Evolutionary conservation across 2,113 vertebrate species (phyloP).

Genomic region (Prochilodus magdalenae): DNA sequence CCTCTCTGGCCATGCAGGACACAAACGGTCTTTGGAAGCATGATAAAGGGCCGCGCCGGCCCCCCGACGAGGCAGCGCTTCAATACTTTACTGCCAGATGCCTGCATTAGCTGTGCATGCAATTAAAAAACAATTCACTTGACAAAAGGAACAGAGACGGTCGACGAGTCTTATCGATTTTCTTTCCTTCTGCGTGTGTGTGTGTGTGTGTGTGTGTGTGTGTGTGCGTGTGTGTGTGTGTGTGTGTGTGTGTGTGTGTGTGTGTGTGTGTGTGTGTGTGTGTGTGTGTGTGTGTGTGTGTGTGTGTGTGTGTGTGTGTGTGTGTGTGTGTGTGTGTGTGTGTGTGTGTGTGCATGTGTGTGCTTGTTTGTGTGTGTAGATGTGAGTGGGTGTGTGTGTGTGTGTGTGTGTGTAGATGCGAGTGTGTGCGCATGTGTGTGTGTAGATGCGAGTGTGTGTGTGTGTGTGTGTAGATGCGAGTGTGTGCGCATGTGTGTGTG

Average conservation of each 20-base stretch:
- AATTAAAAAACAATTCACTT: conserved; percentile 45
- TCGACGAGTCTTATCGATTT: conserved; percentile 6
- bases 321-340: neutral
- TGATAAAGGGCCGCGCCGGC: conserved; percentile 10
- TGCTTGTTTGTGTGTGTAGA: too few species aligned
- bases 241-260: neutral
- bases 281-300: neutral
- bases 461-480: too few species aligned
- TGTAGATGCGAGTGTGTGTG: neutral
- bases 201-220: neutral
- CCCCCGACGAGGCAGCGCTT: conserved; percentile 7
- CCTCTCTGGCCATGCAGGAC: neutral
- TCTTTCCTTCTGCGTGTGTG: neutral
- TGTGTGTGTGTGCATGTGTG: neutral
- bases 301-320: neutral
- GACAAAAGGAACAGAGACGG: neutral
- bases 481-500: too few species aligned
- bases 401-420: neutral
- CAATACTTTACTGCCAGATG: conserved; percentile 19
- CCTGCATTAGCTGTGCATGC: conserved; percentile 29
- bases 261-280: neutral
- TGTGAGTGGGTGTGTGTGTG: neutral
- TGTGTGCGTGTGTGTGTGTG: neutral
- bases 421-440: neutral
- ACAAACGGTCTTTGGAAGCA: neutral